Conservation (phyloP, 1,140 invertebrate genomes). For the Cotesia vestalis region DNA sequence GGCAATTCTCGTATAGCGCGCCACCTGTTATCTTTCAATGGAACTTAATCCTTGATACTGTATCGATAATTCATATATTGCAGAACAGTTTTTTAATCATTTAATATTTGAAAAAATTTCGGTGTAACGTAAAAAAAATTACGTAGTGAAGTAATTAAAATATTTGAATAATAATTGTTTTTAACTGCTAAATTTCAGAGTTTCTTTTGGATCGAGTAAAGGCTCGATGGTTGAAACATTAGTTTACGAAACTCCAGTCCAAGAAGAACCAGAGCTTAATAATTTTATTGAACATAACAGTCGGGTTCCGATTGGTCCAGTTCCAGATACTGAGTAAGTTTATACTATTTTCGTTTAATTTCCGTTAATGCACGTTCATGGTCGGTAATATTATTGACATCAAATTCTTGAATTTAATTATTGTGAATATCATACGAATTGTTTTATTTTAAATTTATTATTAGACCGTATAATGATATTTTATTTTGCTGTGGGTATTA, state of each 20-base stretch:
- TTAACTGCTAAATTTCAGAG: conserved; percentile 67
- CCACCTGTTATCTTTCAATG: too few species aligned
- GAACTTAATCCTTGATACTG: too few species aligned
- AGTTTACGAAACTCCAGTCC: conserved; percentile 84
- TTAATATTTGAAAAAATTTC: too few species aligned
- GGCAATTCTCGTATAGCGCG: too few species aligned
- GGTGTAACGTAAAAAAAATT: background rate
- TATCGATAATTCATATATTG: too few species aligned
- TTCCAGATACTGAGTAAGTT: conserved; percentile 64
- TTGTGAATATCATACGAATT: too few species aligned
- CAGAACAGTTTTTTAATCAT: too few species aligned
- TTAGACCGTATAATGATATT: too few species aligned
- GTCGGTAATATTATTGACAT: conserved; percentile 9
- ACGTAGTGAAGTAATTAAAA: background rate
- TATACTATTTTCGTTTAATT: background rate
- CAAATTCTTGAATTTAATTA: too few species aligned
- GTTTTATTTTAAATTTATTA: too few species aligned
- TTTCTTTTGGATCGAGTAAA: conserved; percentile 91
- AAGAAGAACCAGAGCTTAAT: conserved; percentile 75
- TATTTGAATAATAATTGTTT: background rate
- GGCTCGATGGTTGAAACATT: conserved; percentile 94
- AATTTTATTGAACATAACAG: conserved; percentile 76
- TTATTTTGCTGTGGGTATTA: too few species aligned
- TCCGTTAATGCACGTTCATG: conserved; percentile 5
- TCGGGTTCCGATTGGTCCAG: conserved; percentile 61